These are phyloP conservation scores for Plagodis dolabraria DNA, from an alignment of 2,888 invertebrate genomes.

Conservation along the genomic window DNA sequence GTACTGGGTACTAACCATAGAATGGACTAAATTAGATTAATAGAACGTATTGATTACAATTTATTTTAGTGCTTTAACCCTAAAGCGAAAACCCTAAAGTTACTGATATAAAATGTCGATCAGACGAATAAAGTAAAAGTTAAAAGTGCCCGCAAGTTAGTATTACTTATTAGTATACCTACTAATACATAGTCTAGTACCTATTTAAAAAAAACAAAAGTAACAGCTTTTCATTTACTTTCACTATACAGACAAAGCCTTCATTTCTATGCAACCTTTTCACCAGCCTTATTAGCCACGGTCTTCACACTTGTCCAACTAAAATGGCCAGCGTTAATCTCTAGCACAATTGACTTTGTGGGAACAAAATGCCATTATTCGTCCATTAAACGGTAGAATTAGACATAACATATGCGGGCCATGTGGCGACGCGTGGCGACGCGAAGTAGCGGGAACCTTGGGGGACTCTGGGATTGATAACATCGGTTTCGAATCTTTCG, in stretches of 20 bases:
- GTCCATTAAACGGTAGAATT: slow-evolving; percentile 52
- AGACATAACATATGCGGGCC: slow-evolving; percentile 68
- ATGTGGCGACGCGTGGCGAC: slow-evolving; percentile 59
- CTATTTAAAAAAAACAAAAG: no score
- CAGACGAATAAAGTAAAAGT: no score
- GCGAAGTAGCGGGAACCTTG: slow-evolving; percentile 6
- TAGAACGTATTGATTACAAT: no score
- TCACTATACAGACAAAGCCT: not conserved
- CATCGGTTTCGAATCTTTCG: not conserved
- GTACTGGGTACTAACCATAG: no score
- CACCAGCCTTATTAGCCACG: slow-evolving; percentile 19
- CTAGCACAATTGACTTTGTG: slow-evolving; percentile 43
- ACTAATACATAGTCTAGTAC: no score
- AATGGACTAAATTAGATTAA: no score
- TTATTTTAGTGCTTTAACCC: no score
- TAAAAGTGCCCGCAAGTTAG: no score
- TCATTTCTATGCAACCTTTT: slow-evolving; percentile 1
- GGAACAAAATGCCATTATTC: slow-evolving; percentile 54
- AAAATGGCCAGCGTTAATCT: slow-evolving; percentile 29
- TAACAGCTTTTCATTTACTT: not conserved
- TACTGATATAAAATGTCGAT: no score
- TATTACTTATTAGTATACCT: no score
- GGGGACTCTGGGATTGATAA: not conserved
- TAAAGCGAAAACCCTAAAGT: no score
- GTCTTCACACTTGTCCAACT: slow-evolving; percentile 25